Evolutionary conservation across 2,888 invertebrate species (phyloP).

Genomic region (Cordilura impudica): DNA sequence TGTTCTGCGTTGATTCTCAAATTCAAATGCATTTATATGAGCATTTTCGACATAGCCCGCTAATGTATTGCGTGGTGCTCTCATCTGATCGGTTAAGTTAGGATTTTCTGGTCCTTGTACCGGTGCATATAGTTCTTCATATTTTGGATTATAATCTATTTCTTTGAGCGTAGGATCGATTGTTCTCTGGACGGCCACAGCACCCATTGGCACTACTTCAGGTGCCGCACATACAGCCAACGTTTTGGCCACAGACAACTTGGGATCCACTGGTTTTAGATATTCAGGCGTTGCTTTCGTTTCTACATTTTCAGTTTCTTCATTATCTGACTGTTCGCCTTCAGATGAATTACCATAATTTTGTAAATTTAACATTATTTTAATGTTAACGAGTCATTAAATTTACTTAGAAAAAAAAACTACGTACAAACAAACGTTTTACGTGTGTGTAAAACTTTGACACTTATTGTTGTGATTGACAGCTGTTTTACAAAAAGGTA

Average conservation of each 20-base stretch:
- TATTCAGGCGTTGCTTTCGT: constrained; percentile 79
- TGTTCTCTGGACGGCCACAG: constrained; percentile 84
- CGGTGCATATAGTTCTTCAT: constrained; percentile 95
- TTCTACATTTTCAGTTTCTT: constrained; percentile 58
- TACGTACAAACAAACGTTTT: constrained; percentile 64
- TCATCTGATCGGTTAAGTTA: constrained; percentile 92
- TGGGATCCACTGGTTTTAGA: constrained; percentile 80
- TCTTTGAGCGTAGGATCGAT: constrained; percentile 90
- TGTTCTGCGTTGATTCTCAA: constrained; percentile 96
- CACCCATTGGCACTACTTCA: constrained; percentile 87
- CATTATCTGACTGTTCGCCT: constrained; percentile 80
- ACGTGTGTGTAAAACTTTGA: constrained; percentile 39
- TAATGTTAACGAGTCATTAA: constrained; percentile 29
- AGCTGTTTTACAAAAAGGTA: neutral
- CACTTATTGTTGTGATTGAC: constrained; percentile 60
- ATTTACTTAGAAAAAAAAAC: constrained; percentile 63
- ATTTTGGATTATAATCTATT: constrained; percentile 93
- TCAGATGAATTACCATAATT: constrained; percentile 86
- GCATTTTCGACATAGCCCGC: constrained; percentile 97
- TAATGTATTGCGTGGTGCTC: constrained; percentile 91
- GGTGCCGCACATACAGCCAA: constrained; percentile 90
- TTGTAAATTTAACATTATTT: constrained; percentile 85
- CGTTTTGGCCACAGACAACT: constrained; percentile 81
- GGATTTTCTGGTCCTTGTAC: constrained; percentile 95
- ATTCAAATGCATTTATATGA: constrained; percentile 97